These are phyloP conservation scores for Mesoligia furuncula DNA, from an alignment of 2,888 invertebrate species.

Conservation along the genomic window DNA sequence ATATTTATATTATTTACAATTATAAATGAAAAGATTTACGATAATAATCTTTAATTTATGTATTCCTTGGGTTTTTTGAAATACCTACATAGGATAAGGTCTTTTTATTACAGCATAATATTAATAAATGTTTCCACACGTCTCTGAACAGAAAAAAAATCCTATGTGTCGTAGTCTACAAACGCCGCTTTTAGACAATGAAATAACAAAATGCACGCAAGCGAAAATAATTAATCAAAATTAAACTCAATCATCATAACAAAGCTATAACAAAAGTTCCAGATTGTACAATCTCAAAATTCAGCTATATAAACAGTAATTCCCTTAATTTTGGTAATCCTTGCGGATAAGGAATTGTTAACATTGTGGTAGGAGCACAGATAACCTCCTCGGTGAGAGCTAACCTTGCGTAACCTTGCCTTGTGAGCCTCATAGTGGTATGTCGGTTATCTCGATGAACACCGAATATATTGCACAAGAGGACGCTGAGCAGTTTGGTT, in stretches of 20 bases:
- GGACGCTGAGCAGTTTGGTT: neutral
- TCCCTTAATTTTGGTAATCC: slow-evolving; percentile 10
- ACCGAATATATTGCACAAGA: neutral
- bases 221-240: neutral
- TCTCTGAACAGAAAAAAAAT: neutral
- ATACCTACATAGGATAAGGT: no score
- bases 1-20: neutral
- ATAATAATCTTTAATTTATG: neutral
- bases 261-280: neutral
- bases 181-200: no score
- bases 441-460: neutral
- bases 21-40: neutral
- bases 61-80: no score
- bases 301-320: slow-evolving; percentile 9
- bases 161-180: no score
- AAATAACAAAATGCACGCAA: no score
- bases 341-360: neutral
- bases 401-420: neutral
- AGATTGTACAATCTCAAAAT: neutral
- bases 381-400: neutral
- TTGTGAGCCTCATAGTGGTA: neutral
- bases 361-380: slow-evolving; percentile 19
- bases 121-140: neutral
- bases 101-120: no score
- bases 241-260: neutral